Evolutionary conservation across 64 coral and sea anemone species (phyloP), one percentile per base, ranked within the genome.

Genomic region (Montipora capricornis): DNA sequence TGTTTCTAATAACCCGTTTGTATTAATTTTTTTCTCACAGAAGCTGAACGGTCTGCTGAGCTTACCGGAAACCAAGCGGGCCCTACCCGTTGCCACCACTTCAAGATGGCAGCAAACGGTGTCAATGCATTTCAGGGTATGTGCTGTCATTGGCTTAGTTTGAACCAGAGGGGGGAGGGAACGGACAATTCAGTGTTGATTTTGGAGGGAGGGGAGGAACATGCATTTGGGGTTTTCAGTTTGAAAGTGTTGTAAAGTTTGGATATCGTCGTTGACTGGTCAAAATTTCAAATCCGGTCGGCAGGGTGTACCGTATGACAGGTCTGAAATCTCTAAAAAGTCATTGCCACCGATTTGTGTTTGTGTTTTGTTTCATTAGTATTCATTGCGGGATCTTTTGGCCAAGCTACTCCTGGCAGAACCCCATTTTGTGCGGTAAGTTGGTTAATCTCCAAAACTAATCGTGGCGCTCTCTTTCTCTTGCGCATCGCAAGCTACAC

Each of bases 401-500:
- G 93, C 91, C 16, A 96, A 95, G 74, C 79, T 98, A 49, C 76
- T 94, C 3, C 91, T 91, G 15, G 76, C 94, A 14, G 88, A 96
- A 44, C 93, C 97, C 51, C 97, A 98, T 52, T 98, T 98, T 85
- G 97, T 98, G 67, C 62, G 97, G 97, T 98, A 93, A 89, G 94
- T 89, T 68, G 3, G 4, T 9, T 75, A 44, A 29, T 8, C 11
- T 10, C 3, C 6, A 71, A 71, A 67, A 67, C 37, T 8, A 57
- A 57, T 8, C 7, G 37, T 1, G 37, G 37, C 37, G 2, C 37
- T 37, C 37, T 37, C 1, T 37, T 37, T 37, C 37, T 2, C 2
- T 37, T 37, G 37, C 37, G 37, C 37, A 37, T 37, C 37, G 37
- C 37, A 37, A 37, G 37, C 37, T 37, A 37, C 37, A 37, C 37